Evolutionary conservation across 23 tunicate genomes (phyloP), one percentile per base, ranked within the genome.

Genomic region (Aplidium turbinatum): DNA sequence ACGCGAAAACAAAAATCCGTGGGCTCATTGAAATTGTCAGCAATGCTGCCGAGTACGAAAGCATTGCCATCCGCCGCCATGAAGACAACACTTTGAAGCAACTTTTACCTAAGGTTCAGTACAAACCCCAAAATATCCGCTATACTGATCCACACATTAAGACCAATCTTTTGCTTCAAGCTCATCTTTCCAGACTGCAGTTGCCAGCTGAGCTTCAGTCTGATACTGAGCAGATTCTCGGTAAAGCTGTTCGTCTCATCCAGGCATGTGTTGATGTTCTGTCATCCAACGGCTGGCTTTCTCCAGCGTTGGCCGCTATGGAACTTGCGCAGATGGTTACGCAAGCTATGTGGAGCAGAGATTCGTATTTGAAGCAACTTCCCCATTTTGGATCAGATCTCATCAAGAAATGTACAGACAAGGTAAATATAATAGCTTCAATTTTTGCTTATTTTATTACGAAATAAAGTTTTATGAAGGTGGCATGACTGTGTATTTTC

Each of bases 291-390:
- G 99, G 99, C 31, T 94, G 99, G 99, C 75, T 94, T 28, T 81
- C 88, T 19, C 99, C 99, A 9, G 99, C 99, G 27, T 64, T 94
- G 57, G 95, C 99, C 62, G 99, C 99, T 16, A 94, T 94, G 99
- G 99, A 94, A 72, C 78, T 94, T 32, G 94, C 99, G 3, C 99
- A 94, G 34, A 94, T 86, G 94, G 86, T 94, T 0, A 94, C 99
- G 21, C 99, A 94, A 58, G 99, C 95, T 5, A 87, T 87, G 94
- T 94, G 99, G 99, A 83, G 86, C 72, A 71, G 85, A 33, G 99
- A 94, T 64, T 94, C 99, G 5, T 94, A 94, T 67, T 69, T 94
- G 4, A 87, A 87, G 47, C 99, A 94, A 36, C 80, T 94, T 42
- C 99, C 99, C 18, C 99, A 94, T 61, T 94, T 94, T 54, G 74